Percentiles rank a stretch among this genome's conserved stretches.
Evolutionary conservation across 2,797 vertebrate genomes (phyloP).

Genomic region (Acipenser ruthenus): DNA sequence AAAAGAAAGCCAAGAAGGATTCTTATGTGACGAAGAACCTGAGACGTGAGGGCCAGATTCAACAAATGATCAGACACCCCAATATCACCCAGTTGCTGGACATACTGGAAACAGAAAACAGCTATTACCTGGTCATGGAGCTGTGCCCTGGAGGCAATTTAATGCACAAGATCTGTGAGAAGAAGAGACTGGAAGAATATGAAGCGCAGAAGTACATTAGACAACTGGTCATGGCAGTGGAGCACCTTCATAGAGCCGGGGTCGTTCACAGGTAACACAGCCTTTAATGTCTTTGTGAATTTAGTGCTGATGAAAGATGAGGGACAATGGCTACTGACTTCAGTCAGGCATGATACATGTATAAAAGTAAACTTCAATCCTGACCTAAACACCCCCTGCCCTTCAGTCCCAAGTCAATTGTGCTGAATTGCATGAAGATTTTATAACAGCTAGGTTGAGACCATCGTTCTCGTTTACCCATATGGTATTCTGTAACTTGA

Average conservation of each 20-base stretch:
- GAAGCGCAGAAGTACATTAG: slow-evolving; percentile 88
- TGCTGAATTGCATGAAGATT: too few relatives aligned
- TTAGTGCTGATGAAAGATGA: too few relatives aligned
- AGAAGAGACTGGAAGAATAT: slow-evolving; percentile 83
- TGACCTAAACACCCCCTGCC: too few relatives aligned
- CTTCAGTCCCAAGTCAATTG: too few relatives aligned
- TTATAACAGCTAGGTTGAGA: too few relatives aligned
- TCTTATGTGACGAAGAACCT: slow-evolving; percentile 95
- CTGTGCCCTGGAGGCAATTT: slow-evolving; percentile 90
- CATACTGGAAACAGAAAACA: slow-evolving; percentile 92
- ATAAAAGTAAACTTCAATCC: too few relatives aligned
- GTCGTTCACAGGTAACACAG: slow-evolving; percentile 86
- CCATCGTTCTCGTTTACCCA: too few relatives aligned
- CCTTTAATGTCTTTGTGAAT: neutral
- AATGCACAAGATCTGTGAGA: slow-evolving; percentile 93
- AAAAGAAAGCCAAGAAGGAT: slow-evolving; percentile 94
- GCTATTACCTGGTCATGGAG: slow-evolving; percentile 98
- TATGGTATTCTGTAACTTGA: too few relatives aligned
- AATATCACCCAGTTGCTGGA: slow-evolving; percentile 94
- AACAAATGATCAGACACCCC: slow-evolving; percentile 96
- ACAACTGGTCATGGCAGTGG: slow-evolving; percentile 89
- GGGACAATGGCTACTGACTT: too few relatives aligned
- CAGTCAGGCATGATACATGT: too few relatives aligned
- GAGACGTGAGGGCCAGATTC: slow-evolving; percentile 88
- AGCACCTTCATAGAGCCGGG: slow-evolving; percentile 86